These are phyloP conservation scores for Drosophila kohkoa DNA, from an alignment of 1,140 invertebrate species.

Conservation along the genomic window DNA sequence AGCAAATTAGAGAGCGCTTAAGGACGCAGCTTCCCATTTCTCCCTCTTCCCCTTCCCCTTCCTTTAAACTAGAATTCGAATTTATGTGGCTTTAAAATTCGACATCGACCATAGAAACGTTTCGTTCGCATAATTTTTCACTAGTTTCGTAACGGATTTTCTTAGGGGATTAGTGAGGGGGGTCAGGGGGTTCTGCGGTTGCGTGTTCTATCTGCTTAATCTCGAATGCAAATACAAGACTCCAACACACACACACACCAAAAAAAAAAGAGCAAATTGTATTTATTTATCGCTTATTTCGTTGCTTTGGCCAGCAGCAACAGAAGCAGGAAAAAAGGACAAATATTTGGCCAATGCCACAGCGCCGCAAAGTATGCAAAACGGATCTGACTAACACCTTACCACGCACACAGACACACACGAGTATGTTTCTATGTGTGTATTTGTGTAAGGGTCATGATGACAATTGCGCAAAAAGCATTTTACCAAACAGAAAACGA, in stretches of 20 bases:
- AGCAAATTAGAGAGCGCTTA: constrained; percentile 72
- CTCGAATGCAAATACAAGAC: constrained; percentile 74
- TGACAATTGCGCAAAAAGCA: constrained; percentile 78
- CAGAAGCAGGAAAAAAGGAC: constrained; percentile 60
- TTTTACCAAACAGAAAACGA: constrained; percentile 54
- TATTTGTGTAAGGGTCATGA: constrained; percentile 73
- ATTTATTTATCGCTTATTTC: constrained; percentile 83
- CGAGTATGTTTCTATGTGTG: constrained; percentile 28
- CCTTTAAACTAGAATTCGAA: constrained; percentile 12
- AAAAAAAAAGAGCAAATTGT: constrained; percentile 72
- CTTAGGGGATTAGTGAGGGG: background rate
- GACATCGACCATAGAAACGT: constrained; percentile 37
- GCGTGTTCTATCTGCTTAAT: constrained; percentile 75
- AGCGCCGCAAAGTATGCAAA: constrained; percentile 79
- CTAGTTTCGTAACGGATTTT: constrained; percentile 37
- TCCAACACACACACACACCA: constrained; percentile 48
- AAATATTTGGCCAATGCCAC: constrained; percentile 77
- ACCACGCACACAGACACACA: constrained; percentile 37
- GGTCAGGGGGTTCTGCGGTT: background rate
- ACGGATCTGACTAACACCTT: constrained; percentile 76
- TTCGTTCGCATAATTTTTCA: constrained; percentile 57
- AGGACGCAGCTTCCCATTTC: constrained; percentile 24
- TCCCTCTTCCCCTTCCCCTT: background rate
- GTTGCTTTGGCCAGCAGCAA: constrained; percentile 49
- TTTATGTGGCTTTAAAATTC: constrained; percentile 64